phyloP scores from a whole-genome alignment of 2,888 invertebrate species.

The Drosophila falleni region DNA sequence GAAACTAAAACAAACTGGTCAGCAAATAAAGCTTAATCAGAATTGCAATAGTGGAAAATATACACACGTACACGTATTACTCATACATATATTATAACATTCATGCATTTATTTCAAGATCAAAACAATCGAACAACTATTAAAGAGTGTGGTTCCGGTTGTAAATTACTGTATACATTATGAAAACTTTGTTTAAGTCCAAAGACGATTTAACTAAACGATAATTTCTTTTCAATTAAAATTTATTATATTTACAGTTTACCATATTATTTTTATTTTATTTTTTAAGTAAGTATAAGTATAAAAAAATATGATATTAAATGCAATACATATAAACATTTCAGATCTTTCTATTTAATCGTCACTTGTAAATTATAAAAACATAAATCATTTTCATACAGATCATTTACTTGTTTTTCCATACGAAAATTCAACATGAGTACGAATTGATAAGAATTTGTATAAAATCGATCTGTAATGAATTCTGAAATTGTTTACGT shows the following conservation, averaged over 20 bases:
- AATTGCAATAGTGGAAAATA: slow-evolving; percentile 11
- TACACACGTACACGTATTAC: not conserved
- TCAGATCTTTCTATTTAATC: no score
- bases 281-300: no score
- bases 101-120: slow-evolving; percentile 1
- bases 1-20: slow-evolving; percentile 9
- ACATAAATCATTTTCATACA: not conserved
- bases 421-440: not conserved
- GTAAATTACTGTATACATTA: not conserved
- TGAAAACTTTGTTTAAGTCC: not conserved
- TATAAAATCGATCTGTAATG: not conserved
- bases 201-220: no score
- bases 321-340: no score
- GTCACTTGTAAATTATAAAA: not conserved
- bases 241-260: no score
- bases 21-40: slow-evolving; percentile 3
- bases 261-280: no score
- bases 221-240: no score
- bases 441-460: not conserved
- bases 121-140: not conserved
- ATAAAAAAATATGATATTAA: no score
- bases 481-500: not conserved
- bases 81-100: slow-evolving; percentile 2
- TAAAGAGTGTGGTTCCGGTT: not conserved
- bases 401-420: not conserved